Evolutionary conservation across 92 coral and sea anemone species (phyloP).

Genomic region (Isaurus tuberculatus): DNA sequence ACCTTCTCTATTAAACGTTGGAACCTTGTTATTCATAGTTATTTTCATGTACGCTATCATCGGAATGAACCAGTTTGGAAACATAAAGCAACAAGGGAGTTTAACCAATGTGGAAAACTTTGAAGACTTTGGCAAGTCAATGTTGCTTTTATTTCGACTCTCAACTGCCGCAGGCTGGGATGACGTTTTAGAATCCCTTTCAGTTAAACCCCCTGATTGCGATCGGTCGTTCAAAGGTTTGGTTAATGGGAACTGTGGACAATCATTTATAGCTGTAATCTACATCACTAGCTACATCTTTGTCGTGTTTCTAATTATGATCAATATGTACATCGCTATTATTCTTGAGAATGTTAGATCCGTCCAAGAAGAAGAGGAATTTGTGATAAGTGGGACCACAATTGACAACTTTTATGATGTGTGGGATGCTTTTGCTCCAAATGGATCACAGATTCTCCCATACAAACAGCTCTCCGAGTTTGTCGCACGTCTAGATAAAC

Average conservation of each 20-base stretch:
- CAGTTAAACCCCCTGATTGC: constrained; percentile 29
- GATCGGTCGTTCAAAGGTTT: constrained; percentile 6
- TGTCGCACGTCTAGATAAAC: constrained; percentile 82
- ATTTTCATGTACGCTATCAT: constrained; percentile 41
- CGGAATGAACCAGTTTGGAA: constrained; percentile 37
- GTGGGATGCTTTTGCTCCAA: constrained; percentile 82
- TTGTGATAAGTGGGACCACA: constrained; percentile 84
- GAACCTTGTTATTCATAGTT: constrained; percentile 30
- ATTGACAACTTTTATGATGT: constrained; percentile 86
- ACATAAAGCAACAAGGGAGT: constrained; percentile 34
- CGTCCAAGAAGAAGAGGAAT: constrained; percentile 88
- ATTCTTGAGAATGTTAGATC: constrained; percentile 91
- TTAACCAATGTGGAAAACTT: constrained; percentile 39
- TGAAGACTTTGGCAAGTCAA: constrained; percentile 28
- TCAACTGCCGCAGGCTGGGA: constrained; percentile 40
- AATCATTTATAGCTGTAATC: constrained; percentile 65
- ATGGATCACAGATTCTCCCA: constrained; percentile 87
- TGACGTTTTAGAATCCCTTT: constrained; percentile 35
- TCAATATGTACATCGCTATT: constrained; percentile 98
- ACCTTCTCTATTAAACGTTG: constrained; percentile 33
- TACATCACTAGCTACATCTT: constrained; percentile 80
- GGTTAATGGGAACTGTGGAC: constrained; percentile 88
- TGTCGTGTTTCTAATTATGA: constrained; percentile 82
- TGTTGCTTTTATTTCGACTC: constrained; percentile 38
- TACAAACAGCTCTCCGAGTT: constrained; percentile 76